A percentile compares a stretch with the other conserved stretches of the same genome.
Evolutionary conservation across 2,113 vertebrate species (phyloP).

Genomic region (Choloepus hoffmanni): DNA sequence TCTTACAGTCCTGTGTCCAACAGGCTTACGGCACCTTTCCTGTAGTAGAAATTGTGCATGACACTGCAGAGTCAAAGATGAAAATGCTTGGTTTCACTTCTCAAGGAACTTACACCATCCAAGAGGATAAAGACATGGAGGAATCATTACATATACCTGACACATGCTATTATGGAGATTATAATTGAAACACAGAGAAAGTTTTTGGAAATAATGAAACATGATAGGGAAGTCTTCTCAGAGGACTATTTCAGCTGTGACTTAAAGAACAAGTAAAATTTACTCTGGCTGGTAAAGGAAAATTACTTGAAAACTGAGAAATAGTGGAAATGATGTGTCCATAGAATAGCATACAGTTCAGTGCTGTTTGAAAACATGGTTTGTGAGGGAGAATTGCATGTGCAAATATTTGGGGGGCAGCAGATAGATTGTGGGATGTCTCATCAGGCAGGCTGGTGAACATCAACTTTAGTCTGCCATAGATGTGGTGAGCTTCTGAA

Average conservation of each 20-base stretch:
- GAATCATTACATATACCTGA: too few species aligned
- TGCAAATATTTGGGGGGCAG: not conserved
- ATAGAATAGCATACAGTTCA: rapidly evolving
- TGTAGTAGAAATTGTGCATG: rapidly evolving
- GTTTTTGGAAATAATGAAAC: not conserved
- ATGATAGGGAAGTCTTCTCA: not conserved
- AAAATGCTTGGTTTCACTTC: not conserved
- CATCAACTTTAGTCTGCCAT: rapidly evolving
- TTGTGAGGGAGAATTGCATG: not conserved
- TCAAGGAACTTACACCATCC: not conserved
- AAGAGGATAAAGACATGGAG: not conserved
- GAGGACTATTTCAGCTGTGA: not conserved
- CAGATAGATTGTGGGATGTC: too few species aligned
- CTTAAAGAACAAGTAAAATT: not conserved
- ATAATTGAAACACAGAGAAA: not conserved
- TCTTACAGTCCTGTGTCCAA: not conserved
- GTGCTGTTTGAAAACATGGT: too few species aligned
- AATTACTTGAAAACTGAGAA: not conserved
- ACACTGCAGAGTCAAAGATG: not conserved
- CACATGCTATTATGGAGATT: not conserved
- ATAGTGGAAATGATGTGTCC: rapidly evolving
- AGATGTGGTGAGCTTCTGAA: not conserved
- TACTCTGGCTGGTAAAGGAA: not conserved
- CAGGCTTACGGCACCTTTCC: not conserved
- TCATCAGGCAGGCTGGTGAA: not conserved